phyloP scores from a whole-genome alignment of 2,797 vertebrate species.

The Cyprinella venusta region DNA sequence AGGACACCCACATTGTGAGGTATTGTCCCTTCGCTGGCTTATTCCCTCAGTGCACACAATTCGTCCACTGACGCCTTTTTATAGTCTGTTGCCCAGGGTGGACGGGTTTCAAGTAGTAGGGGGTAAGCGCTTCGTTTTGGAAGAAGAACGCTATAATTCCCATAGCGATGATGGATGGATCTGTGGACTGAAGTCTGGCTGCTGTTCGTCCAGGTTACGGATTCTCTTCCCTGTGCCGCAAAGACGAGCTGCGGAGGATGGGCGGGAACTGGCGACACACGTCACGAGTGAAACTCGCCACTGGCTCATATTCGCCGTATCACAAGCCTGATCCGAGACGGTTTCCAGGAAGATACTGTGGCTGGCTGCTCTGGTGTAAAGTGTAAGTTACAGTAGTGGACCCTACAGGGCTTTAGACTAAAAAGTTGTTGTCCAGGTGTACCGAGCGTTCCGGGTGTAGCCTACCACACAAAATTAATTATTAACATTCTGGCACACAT shows the following conservation, averaged over 20 bases:
- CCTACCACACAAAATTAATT: neutral
- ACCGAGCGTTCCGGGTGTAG: neutral
- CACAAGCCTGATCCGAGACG: neutral
- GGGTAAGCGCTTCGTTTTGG: slow-evolving; percentile 63
- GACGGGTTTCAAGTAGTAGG: slow-evolving; percentile 60
- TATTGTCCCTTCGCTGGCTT: slow-evolving; percentile 38
- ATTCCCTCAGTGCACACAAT: slow-evolving; percentile 57
- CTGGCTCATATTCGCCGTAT: slow-evolving; percentile 42
- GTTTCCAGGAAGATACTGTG: slow-evolving; percentile 54
- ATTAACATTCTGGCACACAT: neutral
- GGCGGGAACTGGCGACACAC: slow-evolving; percentile 61
- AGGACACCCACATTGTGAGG: slow-evolving; percentile 54
- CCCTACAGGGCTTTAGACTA: no score
- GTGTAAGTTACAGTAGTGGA: neutral
- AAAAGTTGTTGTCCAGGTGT: slow-evolving; percentile 13
- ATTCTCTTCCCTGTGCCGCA: slow-evolving; percentile 62
- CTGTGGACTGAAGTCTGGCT: slow-evolving; percentile 59
- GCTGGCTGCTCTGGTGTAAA: neutral
- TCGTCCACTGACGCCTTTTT: slow-evolving; percentile 58
- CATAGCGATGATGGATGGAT: slow-evolving; percentile 76
- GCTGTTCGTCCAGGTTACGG: slow-evolving; percentile 64
- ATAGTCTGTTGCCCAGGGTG: slow-evolving; percentile 69
- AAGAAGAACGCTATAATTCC: slow-evolving; percentile 65
- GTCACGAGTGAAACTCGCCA: slow-evolving; percentile 59
- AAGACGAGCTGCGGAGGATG: slow-evolving; percentile 57